Evolutionary conservation across 2,888 invertebrate species (phyloP), one percentile per base, ranked within the genome.

Genomic region (Plemyria rubiginata): DNA sequence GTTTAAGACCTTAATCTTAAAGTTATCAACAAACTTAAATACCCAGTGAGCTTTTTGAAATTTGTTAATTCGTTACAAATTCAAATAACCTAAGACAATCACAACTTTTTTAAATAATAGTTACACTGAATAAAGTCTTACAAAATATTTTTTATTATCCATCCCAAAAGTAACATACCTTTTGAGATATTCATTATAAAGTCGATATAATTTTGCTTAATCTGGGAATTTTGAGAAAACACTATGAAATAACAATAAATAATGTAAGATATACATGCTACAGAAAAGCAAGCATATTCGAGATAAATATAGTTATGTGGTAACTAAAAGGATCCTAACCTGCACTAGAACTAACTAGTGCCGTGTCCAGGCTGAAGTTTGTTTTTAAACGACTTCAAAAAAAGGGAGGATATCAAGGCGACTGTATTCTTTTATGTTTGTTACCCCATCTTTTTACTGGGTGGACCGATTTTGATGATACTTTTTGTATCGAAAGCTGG

Each of bases 251-350:
- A 38, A 38, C 11, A 41, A 41, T 41, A 41, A 13, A 13, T 41
- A 41, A 13, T 41, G 6, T 40, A 43, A 16, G 9, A 45, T 16
- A 6, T 8, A 45, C 22, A 43, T 13, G 13, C 29, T 43, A 15
- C 53, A 41, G 11, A 43, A n/a, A 53, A 53, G 43, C 53, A 53
- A 53, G 53, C 53, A 43, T 29, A 13, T 29, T 46, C 16, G 38
- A 54, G 54, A 36, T 32, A 45, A 1, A 41, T 0, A 41, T 13
- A 41, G 13, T 13, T 38, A 8, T 4, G 11, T 45, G 16, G 45
- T 38, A 16, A 16, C 16, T 38, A 38, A 38, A 38, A 38, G 9
- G 36, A 32, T 32, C 32, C 32, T n/a, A n/a, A n/a, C n/a, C n/a
- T n/a, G n/a, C n/a, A n/a, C n/a, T n/a, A n/a, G n/a, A n/a, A n/a